phyloP scores from a whole-genome alignment of 2,888 invertebrate genomes.

The Dermolepida albohirtum region DNA sequence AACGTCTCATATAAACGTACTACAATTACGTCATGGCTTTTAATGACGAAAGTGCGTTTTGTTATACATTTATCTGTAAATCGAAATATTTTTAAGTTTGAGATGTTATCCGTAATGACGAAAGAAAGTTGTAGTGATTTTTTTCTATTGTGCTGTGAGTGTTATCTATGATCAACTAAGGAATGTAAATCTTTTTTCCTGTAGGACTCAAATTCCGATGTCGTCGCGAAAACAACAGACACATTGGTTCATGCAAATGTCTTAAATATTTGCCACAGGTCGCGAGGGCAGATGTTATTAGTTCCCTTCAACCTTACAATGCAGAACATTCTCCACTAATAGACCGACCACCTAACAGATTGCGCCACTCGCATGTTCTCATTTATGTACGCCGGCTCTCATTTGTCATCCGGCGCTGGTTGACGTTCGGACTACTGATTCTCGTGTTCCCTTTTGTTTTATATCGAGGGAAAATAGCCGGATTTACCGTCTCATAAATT shows the following conservation, averaged over 20 bases:
- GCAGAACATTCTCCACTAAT: constrained; percentile 63
- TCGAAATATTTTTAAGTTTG: too few species aligned
- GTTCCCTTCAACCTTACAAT: constrained; percentile 62
- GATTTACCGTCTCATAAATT: constrained; percentile 32
- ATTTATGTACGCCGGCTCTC: constrained; percentile 59
- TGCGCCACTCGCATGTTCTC: constrained; percentile 61
- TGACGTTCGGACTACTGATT: constrained; percentile 36
- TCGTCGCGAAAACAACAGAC: constrained; percentile 30
- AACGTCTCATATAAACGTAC: too few species aligned
- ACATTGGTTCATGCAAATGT: constrained; percentile 51
- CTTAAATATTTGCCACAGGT: constrained; percentile 60
- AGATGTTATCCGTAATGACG: too few species aligned
- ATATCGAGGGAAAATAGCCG: constrained; percentile 29
- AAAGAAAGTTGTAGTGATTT: neutral
- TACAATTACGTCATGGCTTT: too few species aligned
- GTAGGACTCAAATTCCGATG: constrained; percentile 22
- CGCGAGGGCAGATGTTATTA: constrained; percentile 59
- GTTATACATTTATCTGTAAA: too few species aligned
- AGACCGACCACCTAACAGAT: constrained; percentile 63
- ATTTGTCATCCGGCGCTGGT: constrained; percentile 55
- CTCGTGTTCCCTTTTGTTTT: constrained; percentile 40
- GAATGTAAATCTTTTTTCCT: constrained; percentile 12
- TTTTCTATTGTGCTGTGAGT: neutral
- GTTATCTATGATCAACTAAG: neutral
- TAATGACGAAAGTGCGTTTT: too few species aligned